Evolutionary conservation across 2,113 vertebrate species (phyloP).

Genomic region (Tupaia chinensis): DNA sequence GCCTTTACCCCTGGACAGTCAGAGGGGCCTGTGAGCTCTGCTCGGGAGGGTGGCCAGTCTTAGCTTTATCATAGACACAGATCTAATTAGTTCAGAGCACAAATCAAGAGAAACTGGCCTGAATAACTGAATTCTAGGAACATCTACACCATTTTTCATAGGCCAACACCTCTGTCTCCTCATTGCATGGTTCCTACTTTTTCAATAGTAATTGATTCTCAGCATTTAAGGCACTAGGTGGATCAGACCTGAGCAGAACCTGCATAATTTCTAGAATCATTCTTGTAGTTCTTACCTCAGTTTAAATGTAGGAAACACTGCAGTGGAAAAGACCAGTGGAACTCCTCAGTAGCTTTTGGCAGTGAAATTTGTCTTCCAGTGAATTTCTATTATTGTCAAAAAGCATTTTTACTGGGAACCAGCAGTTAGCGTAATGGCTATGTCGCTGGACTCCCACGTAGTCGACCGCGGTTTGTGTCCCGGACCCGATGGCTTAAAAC

Average conservation of each 20-base stretch:
- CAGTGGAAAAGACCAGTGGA: background rate
- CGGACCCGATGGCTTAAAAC: no score
- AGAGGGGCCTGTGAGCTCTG: background rate
- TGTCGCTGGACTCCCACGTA: no score
- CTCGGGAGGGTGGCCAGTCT: background rate
- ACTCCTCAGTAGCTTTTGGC: background rate
- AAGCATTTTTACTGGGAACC: background rate
- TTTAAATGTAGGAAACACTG: constrained; percentile 9
- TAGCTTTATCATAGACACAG: background rate
- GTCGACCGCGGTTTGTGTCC: no score
- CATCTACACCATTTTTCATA: background rate
- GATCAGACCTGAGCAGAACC: background rate
- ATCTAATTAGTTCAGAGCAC: background rate
- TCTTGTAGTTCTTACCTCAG: constrained; percentile 27
- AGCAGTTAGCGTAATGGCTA: no score
- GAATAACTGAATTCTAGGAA: constrained; percentile 22
- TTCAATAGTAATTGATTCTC: constrained; percentile 29
- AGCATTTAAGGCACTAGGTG: background rate
- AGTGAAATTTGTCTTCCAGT: constrained; percentile 44
- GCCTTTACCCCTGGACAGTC: background rate
- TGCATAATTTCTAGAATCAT: background rate
- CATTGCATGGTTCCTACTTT: background rate
- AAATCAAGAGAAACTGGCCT: constrained; percentile 14
- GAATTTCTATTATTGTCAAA: constrained; percentile 30
- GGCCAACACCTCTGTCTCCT: background rate